phyloP scores from a whole-genome alignment of 2,113 vertebrate species.

The Dryoscopus gambensis region DNA sequence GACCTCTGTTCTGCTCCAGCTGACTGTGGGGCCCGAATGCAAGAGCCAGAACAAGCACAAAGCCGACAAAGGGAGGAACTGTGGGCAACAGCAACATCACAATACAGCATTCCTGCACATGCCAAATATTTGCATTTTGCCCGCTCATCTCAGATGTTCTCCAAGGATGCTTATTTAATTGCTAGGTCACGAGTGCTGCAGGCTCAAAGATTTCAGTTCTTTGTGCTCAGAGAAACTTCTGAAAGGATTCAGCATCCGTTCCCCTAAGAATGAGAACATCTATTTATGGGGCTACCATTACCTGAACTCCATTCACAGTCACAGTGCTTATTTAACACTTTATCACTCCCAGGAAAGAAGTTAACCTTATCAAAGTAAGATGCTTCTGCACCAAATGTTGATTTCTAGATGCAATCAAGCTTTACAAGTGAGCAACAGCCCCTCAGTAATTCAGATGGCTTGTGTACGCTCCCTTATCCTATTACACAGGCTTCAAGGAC shows the following conservation, averaged over 20 bases:
- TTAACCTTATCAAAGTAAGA: conserved; percentile 61
- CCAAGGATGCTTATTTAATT: conserved; percentile 39
- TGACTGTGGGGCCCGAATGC: not conserved
- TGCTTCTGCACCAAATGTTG: conserved; percentile 50
- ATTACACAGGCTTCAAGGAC: conserved; percentile 10
- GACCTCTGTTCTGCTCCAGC: not conserved
- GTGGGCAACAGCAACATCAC: not conserved
- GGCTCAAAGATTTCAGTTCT: conserved; percentile 11
- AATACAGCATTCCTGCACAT: not conserved
- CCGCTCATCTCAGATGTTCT: not conserved
- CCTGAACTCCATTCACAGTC: conserved; percentile 52
- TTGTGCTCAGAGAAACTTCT: conserved; percentile 42
- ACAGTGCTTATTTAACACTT: conserved; percentile 55
- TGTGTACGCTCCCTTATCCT: conserved; percentile 1
- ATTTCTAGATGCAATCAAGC: conserved; percentile 62
- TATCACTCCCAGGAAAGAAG: conserved; percentile 59
- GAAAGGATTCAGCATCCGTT: conserved; percentile 15
- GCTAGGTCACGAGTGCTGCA: conserved; percentile 4
- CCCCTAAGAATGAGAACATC: conserved; percentile 25
- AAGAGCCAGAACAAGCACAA: not conserved
- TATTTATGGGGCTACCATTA: conserved; percentile 54
- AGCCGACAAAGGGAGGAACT: rapidly evolving
- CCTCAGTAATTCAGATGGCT: conserved; percentile 12
- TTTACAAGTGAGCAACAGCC: conserved; percentile 48
- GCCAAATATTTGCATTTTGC: conserved; percentile 19